phyloP scores from a whole-genome alignment of 2,113 vertebrate genomes.

The Phycodurus eques region DNA sequence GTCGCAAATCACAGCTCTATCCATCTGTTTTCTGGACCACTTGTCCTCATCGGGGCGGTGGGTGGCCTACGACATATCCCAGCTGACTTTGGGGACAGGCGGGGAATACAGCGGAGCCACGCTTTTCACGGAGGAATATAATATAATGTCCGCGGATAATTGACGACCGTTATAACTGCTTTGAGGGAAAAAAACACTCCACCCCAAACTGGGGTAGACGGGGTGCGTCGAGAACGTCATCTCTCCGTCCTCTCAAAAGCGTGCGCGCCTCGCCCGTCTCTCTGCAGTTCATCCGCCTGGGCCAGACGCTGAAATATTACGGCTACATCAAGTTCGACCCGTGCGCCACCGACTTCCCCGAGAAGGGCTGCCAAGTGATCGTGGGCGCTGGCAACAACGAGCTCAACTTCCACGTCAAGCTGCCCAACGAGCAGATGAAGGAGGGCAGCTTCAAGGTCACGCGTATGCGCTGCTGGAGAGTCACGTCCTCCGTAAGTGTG shows the following conservation, averaged over 20 bases:
- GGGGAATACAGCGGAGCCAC: too few relatives aligned
- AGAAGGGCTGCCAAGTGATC: conserved; percentile 94
- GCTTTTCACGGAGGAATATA: too few relatives aligned
- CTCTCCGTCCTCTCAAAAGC: neutral
- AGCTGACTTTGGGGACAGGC: too few relatives aligned
- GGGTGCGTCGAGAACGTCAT: too few relatives aligned
- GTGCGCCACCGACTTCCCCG: conserved; percentile 94
- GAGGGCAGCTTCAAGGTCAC: conserved; percentile 99
- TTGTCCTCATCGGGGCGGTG: too few relatives aligned
- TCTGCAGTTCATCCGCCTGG: conserved; percentile 87
- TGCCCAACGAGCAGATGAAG: conserved; percentile 92
- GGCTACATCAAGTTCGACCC: conserved; percentile 97
- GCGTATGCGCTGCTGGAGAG: conserved; percentile 97
- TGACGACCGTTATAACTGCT: too few relatives aligned
- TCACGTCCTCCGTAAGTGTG: conserved; percentile 93
- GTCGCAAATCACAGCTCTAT: too few relatives aligned
- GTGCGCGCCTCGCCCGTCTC: neutral
- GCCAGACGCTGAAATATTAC: conserved; percentile 94
- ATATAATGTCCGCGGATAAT: too few relatives aligned
- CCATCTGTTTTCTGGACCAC: too few relatives aligned
- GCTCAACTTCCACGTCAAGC: conserved; percentile 95
- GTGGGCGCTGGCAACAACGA: conserved; percentile 96
- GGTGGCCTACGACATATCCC: too few relatives aligned
- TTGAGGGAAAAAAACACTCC: too few relatives aligned
- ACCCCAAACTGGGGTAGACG: too few relatives aligned